Percentiles rank a stretch among this genome's conserved stretches.
phyloP scores from a whole-genome alignment of 92 coral and sea anemone species.

The Actinostola sp. region DNA sequence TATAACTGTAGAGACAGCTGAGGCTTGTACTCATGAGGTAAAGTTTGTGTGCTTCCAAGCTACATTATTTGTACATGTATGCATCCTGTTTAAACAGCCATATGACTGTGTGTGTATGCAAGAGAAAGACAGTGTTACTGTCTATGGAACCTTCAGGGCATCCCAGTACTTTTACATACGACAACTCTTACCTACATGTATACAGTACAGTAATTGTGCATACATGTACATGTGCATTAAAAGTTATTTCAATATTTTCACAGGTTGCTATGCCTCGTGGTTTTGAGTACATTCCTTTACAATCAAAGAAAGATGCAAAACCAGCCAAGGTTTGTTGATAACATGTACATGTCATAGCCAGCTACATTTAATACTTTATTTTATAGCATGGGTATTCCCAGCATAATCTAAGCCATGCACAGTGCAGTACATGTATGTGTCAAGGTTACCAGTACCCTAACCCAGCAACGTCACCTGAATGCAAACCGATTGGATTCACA shows the following conservation, averaged over 20 bases:
- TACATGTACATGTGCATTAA: background rate
- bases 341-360: no score
- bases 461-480: no score
- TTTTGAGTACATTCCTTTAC: slow-evolving; percentile 67
- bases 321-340: slow-evolving; percentile 83
- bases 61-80: background rate
- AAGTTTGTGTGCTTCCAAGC: background rate
- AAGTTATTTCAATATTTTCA: background rate
- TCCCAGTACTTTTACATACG: no score
- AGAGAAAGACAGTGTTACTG: no score
- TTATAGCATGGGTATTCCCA: no score
- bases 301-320: slow-evolving; percentile 73
- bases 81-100: background rate
- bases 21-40: slow-evolving; percentile 98
- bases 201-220: background rate
- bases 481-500: no score
- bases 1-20: slow-evolving; percentile 81
- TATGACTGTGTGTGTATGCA: background rate
- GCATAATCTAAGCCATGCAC: no score
- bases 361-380: no score
- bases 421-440: background rate
- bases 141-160: no score
- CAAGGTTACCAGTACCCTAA: no score
- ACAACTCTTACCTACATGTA: no score
- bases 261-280: slow-evolving; percentile 96